Conservation (phyloP, 2,888 invertebrate genomes). For the Drosophila pseudotakahashii region DNA sequence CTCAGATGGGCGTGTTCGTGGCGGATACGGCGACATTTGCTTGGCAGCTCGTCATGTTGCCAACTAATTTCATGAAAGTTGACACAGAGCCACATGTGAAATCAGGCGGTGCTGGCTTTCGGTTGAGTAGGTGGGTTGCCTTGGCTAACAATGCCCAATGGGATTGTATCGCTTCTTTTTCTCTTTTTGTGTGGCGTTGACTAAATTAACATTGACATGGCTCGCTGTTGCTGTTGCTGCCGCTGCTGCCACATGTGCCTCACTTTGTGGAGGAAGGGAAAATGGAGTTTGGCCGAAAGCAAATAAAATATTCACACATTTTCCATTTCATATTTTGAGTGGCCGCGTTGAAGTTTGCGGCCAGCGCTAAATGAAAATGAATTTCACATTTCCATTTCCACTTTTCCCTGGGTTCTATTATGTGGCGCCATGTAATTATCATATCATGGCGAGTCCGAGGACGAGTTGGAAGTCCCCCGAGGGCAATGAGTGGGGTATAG, state of each 20-base stretch:
- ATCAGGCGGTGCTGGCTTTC: constrained; percentile 54
- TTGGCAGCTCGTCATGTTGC: constrained; percentile 81
- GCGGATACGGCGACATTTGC: constrained; percentile 43
- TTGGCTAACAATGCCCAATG: constrained; percentile 75
- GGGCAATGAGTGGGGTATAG: constrained; percentile 59
- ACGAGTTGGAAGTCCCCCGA: constrained; percentile 54
- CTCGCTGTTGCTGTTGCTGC: constrained; percentile 49
- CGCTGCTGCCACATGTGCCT: constrained; percentile 52
- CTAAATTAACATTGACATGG: constrained; percentile 82
- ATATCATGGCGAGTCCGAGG: constrained; percentile 59
- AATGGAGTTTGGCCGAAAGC: constrained; percentile 49
- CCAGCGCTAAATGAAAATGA: constrained; percentile 62
- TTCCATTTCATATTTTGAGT: constrained; percentile 75
- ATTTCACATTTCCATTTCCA: constrained; percentile 72
- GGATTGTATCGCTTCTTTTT: constrained; percentile 65
- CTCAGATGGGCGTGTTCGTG: constrained; percentile 74
- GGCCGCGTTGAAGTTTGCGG: constrained; percentile 69
- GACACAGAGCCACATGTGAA: constrained; percentile 81
- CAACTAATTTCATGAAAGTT: constrained; percentile 82
- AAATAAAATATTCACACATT: constrained; percentile 77
- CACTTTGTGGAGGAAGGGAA: neutral
- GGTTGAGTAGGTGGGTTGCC: constrained; percentile 36
- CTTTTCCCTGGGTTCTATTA: constrained; percentile 42
- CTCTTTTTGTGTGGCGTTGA: constrained; percentile 62
- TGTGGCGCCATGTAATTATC: constrained; percentile 68